Evolutionary conservation across 2,797 vertebrate species (phyloP).

Genomic region (Chelmon rostratus): DNA sequence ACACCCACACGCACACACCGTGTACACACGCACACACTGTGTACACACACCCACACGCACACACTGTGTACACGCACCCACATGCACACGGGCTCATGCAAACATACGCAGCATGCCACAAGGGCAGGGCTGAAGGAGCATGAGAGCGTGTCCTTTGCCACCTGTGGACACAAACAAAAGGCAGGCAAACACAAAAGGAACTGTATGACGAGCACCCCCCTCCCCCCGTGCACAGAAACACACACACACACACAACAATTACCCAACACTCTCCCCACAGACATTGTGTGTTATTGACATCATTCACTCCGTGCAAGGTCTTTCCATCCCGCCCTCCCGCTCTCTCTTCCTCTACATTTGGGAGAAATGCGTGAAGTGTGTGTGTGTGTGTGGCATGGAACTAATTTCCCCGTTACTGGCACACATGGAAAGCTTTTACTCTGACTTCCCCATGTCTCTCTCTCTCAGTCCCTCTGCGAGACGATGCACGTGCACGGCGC

Average conservation of each 20-base stretch:
- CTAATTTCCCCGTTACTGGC: slow-evolving; percentile 74
- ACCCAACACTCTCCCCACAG: slow-evolving; percentile 57
- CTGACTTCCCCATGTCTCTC: slow-evolving; percentile 59
- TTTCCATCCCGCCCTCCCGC: slow-evolving; percentile 60
- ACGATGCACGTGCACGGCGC: slow-evolving; percentile 55
- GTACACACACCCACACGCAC: no score
- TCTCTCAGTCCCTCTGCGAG: slow-evolving; percentile 53
- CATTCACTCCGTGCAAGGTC: slow-evolving; percentile 77
- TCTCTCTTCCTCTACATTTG: slow-evolving; percentile 64
- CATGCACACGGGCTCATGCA: slow-evolving; percentile 8
- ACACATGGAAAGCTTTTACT: slow-evolving; percentile 77
- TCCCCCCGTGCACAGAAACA: slow-evolving; percentile 25
- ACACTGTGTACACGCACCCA: slow-evolving; percentile 12
- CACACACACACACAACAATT: slow-evolving; percentile 55
- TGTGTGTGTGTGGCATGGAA: slow-evolving; percentile 68
- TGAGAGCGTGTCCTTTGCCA: slow-evolving; percentile 75
- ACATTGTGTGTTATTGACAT: slow-evolving; percentile 79
- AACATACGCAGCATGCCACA: slow-evolving; percentile 44
- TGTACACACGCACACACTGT: slow-evolving; percentile 14
- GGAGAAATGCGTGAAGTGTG: slow-evolving; percentile 65
- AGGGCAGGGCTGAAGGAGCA: slow-evolving; percentile 69
- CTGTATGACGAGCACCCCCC: slow-evolving; percentile 55
- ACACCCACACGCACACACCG: slow-evolving; percentile 25
- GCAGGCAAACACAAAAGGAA: slow-evolving; percentile 71
- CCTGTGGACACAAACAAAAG: slow-evolving; percentile 76